Conservation (phyloP, 1,140 invertebrate genomes). For the Ceratosolen fusciceps region DNA sequence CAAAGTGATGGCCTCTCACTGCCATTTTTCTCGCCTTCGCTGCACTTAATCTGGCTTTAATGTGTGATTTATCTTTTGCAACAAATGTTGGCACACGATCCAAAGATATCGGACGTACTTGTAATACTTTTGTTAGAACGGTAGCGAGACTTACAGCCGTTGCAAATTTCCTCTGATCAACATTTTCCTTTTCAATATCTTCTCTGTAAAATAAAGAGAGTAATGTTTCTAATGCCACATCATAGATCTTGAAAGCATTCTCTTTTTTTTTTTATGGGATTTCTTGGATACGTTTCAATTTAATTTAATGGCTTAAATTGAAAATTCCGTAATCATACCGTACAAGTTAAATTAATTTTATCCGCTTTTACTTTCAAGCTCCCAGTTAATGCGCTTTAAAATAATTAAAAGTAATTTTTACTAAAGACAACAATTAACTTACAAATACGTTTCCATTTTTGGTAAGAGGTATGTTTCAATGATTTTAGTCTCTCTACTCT, state of each 20-base stretch:
- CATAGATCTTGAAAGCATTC: too few species aligned
- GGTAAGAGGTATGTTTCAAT: slow-evolving; percentile 82
- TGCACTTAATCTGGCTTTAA: slow-evolving; percentile 80
- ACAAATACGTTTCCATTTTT: slow-evolving; percentile 81
- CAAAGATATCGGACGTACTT: slow-evolving; percentile 75
- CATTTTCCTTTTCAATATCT: slow-evolving; percentile 80
- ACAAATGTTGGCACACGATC: slow-evolving; percentile 85
- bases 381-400: background rate
- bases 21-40: slow-evolving; percentile 83
- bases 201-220: slow-evolving; percentile 71
- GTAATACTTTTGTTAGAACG: slow-evolving; percentile 82
- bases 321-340: too few species aligned
- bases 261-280: too few species aligned
- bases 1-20: slow-evolving; percentile 91
- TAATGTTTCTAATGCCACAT: background rate
- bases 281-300: too few species aligned
- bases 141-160: slow-evolving; percentile 85
- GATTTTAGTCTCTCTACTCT: slow-evolving; percentile 82
- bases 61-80: slow-evolving; percentile 84
- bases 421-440: slow-evolving; percentile 60
- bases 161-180: slow-evolving; percentile 79
- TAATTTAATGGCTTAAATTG: too few species aligned
- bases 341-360: too few species aligned
- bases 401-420: background rate
- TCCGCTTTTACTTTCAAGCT: background rate